phyloP scores from a whole-genome alignment of 1,140 invertebrate genomes.

The Scaptomyza hsui region DNA sequence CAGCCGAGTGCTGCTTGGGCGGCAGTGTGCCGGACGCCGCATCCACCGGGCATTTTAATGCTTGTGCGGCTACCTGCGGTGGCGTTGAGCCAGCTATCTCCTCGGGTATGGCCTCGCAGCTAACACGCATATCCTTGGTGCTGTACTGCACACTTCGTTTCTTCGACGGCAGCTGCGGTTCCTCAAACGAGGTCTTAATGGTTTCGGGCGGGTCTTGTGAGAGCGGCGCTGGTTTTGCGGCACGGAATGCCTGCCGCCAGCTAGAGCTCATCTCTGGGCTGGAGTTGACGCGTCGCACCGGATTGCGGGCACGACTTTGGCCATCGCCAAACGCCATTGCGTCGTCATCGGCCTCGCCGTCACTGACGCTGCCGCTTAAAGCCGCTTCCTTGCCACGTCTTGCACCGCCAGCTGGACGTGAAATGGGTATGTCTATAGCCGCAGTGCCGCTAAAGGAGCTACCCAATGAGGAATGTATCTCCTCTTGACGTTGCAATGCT shows the following conservation, averaged over 20 bases:
- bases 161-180: slow-evolving; percentile 77
- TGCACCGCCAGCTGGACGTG: slow-evolving; percentile 48
- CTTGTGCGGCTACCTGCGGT: slow-evolving; percentile 40
- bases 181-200: slow-evolving; percentile 73
- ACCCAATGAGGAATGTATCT: slow-evolving; percentile 57
- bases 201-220: slow-evolving; percentile 43
- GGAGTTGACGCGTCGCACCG: slow-evolving; percentile 93
- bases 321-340: slow-evolving; percentile 83
- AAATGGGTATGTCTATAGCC: slow-evolving; percentile 81
- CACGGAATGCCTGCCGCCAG: slow-evolving; percentile 88
- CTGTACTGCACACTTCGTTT: slow-evolving; percentile 86
- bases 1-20: slow-evolving; percentile 81
- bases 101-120: slow-evolving; percentile 95
- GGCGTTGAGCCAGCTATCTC: slow-evolving; percentile 87
- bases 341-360: slow-evolving; percentile 87
- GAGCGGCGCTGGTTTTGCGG: slow-evolving; percentile 65
- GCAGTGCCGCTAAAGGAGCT: slow-evolving; percentile 62
- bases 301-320: slow-evolving; percentile 88
- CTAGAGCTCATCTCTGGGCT: slow-evolving; percentile 95
- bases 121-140: slow-evolving; percentile 86
- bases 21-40: slow-evolving; percentile 55
- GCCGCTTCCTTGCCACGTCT: slow-evolving; percentile 71
- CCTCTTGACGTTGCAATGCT: slow-evolving; percentile 74
- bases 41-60: slow-evolving; percentile 27
- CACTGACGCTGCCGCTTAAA: slow-evolving; percentile 82